Conservation (phyloP, 2,113 vertebrate species). For the Thinocorus orbignyianus region DNA sequence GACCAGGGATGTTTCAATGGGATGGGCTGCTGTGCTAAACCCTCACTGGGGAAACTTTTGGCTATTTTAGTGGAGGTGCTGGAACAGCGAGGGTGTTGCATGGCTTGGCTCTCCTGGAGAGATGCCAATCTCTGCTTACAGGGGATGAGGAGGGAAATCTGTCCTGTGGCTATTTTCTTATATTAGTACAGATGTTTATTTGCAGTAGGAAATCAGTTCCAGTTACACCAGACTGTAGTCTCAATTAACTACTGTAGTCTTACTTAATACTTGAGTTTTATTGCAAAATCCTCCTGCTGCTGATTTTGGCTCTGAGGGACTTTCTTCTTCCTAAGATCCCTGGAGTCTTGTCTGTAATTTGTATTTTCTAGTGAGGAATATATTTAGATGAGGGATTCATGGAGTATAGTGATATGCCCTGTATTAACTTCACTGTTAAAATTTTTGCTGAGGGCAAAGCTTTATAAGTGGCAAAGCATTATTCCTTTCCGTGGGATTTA, state of each 20-base stretch:
- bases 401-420: background rate
- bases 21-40: background rate
- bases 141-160: background rate
- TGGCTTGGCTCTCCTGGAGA: background rate
- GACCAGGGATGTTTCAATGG: background rate
- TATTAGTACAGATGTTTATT: background rate
- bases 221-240: background rate
- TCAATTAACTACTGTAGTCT: background rate
- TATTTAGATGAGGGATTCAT: background rate
- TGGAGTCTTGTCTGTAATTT: background rate
- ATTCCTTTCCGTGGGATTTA: background rate
- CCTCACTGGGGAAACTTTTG: background rate
- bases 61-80: background rate
- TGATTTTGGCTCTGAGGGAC: background rate
- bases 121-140: background rate
- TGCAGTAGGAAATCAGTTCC: background rate
- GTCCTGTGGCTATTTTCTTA: background rate
- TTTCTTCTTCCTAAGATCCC: background rate
- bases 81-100: background rate
- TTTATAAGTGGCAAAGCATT: background rate
- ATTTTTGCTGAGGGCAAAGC: background rate
- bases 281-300: background rate
- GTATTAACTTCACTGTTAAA: background rate
- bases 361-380: background rate
- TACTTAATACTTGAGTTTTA: background rate